Conservation (phyloP, 2,888 invertebrate species). For the Metacarcinus magister region DNA sequence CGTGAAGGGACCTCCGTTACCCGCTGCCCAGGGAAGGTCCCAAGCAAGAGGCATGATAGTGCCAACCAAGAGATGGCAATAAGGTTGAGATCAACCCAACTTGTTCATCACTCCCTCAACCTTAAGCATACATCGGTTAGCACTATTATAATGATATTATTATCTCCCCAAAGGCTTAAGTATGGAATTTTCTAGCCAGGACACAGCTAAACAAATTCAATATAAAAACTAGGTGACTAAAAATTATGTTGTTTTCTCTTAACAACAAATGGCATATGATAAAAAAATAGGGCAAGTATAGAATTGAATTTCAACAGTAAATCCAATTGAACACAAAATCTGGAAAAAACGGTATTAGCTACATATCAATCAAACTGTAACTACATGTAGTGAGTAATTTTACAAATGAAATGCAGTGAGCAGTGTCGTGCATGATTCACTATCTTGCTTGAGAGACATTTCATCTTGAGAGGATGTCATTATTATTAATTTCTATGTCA, state of each 20-base stretch:
- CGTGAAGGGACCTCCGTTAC: slow-evolving; percentile 64
- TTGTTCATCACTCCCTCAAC: slow-evolving; percentile 3
- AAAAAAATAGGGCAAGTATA: not conserved
- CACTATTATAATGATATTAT: slow-evolving; percentile 28
- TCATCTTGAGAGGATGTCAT: not conserved
- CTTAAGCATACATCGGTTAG: slow-evolving; percentile 5
- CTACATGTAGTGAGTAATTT: not conserved
- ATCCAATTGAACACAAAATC: slow-evolving; percentile 22
- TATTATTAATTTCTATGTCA: not conserved
- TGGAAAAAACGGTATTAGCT: slow-evolving; percentile 13
- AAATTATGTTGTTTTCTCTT: not conserved
- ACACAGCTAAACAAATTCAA: slow-evolving; percentile 45
- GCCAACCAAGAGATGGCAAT: slow-evolving; percentile 61
- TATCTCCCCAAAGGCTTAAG: slow-evolving; percentile 16
- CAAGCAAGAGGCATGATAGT: slow-evolving; percentile 57
- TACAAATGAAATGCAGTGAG: not conserved
- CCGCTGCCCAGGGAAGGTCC: slow-evolving; percentile 69
- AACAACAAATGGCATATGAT: not conserved
- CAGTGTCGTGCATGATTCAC: not conserved
- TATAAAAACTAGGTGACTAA: slow-evolving; percentile 16
- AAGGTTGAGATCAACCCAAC: slow-evolving; percentile 41
- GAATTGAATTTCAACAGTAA: not conserved
- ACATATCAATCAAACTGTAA: not conserved
- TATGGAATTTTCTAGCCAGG: not conserved
- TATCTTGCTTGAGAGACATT: not conserved